Evolutionary conservation across 1,140 invertebrate species (phyloP).

Genomic region (Zaprionus camerounensis): DNA sequence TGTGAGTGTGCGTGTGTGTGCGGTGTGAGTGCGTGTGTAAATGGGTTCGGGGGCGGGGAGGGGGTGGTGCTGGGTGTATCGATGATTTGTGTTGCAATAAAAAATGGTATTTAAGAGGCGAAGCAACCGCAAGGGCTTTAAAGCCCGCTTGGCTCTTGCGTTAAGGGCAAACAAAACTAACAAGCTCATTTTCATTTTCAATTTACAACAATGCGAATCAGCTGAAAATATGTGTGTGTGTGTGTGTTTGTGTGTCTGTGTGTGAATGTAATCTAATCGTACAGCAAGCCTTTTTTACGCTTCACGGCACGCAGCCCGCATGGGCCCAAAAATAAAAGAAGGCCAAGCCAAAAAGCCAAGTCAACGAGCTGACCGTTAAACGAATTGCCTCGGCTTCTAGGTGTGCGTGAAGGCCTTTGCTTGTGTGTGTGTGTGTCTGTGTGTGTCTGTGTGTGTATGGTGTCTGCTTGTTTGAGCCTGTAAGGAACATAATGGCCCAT

Average conservation of each 20-base stretch:
- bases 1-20: slow-evolving; percentile 3
- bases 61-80: not conserved
- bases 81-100: slow-evolving; percentile 78
- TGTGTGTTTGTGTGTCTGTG: slow-evolving; percentile 19
- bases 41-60: not conserved
- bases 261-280: slow-evolving; percentile 67
- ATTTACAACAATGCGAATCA: slow-evolving; percentile 78
- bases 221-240: slow-evolving; percentile 32
- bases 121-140: slow-evolving; percentile 33
- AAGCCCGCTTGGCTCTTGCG: slow-evolving; percentile 28
- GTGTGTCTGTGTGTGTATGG: not conserved
- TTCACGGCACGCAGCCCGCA: slow-evolving; percentile 56
- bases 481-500: slow-evolving; percentile 15
- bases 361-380: slow-evolving; percentile 47
- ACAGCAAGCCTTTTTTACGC: slow-evolving; percentile 78
- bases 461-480: slow-evolving; percentile 3
- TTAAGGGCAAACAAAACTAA: slow-evolving; percentile 59
- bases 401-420: not conserved
- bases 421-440: not conserved
- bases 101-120: slow-evolving; percentile 67
- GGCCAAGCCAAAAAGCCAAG: slow-evolving; percentile 35
- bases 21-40: not conserved
- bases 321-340: slow-evolving; percentile 38
- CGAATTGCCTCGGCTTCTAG: slow-evolving; percentile 27
- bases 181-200: slow-evolving; percentile 64